Evolutionary conservation across 2,113 vertebrate species (phyloP).

Genomic region (Lasiurus borealis): DNA sequence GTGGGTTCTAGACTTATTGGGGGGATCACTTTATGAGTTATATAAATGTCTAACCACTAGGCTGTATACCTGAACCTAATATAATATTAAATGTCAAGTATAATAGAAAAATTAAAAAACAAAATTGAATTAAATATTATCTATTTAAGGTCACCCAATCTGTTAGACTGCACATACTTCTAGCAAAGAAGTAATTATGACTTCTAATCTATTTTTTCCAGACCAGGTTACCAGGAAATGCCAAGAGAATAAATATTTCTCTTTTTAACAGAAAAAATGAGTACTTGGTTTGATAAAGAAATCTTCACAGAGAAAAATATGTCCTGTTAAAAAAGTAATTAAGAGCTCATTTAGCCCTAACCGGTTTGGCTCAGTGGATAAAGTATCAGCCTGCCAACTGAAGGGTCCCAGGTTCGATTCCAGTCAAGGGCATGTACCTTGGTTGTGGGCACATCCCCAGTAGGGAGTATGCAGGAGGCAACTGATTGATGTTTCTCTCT

Average conservation of each 20-base stretch:
- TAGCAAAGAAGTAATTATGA: constrained; percentile 58
- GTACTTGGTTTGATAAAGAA: background rate
- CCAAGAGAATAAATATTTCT: constrained; percentile 53
- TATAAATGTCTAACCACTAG: background rate
- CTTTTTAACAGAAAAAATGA: constrained; percentile 38
- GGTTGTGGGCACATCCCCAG: too few species aligned
- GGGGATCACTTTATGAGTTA: background rate
- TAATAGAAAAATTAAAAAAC: background rate
- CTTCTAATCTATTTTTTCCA: constrained; percentile 56
- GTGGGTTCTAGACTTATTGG: background rate
- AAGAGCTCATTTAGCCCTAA: background rate
- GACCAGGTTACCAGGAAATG: background rate
- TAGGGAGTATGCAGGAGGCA: too few species aligned
- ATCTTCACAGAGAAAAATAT: background rate
- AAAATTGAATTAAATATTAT: constrained; percentile 48
- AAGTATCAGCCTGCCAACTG: too few species aligned
- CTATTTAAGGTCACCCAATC: constrained; percentile 39
- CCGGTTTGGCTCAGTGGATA: too few species aligned
- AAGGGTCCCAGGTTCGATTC: too few species aligned
- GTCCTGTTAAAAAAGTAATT: background rate
- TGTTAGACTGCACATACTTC: constrained; percentile 30
- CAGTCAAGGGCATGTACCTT: too few species aligned
- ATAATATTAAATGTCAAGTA: background rate
- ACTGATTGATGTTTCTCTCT: too few species aligned
- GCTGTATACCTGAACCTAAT: background rate